Conservation (phyloP, 2,888 invertebrate genomes). For the Melanophora roralis region DNA sequence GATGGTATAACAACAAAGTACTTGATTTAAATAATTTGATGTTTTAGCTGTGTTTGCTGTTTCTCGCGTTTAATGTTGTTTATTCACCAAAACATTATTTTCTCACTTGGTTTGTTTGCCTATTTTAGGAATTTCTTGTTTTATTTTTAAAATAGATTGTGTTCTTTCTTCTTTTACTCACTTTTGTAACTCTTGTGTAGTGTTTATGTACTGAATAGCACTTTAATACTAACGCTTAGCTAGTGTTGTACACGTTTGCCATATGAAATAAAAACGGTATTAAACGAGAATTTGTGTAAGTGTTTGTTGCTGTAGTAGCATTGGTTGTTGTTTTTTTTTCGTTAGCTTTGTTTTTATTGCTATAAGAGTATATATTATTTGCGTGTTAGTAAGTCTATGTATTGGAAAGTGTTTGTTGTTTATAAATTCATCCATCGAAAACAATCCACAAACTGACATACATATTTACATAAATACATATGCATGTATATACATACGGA, state of each 20-base stretch:
- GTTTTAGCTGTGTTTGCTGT: not conserved
- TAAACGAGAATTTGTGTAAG: slow-evolving; percentile 69
- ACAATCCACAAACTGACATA: slow-evolving; percentile 42
- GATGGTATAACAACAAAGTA: not conserved
- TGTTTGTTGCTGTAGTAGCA: slow-evolving; percentile 58
- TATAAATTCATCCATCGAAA: slow-evolving; percentile 12
- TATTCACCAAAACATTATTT: slow-evolving; percentile 19
- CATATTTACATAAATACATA: too few relatives aligned
- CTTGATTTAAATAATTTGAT: not conserved
- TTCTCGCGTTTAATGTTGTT: not conserved
- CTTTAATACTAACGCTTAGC: slow-evolving; percentile 68
- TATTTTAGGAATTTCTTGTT: slow-evolving; percentile 51
- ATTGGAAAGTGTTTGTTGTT: slow-evolving; percentile 11
- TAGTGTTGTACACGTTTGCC: slow-evolving; percentile 62
- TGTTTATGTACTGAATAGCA: slow-evolving; percentile 71
- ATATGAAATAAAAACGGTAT: slow-evolving; percentile 75
- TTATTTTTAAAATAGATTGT: not conserved
- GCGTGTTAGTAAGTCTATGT: slow-evolving; percentile 26
- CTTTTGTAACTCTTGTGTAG: slow-evolving; percentile 36
- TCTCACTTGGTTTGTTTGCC: slow-evolving; percentile 57
- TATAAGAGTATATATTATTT: slow-evolving; percentile 22
- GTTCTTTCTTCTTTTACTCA: slow-evolving; percentile 42
- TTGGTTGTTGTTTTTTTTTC: slow-evolving; percentile 35
- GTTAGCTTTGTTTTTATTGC: slow-evolving; percentile 12
- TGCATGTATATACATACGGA: not conserved